phyloP scores from a whole-genome alignment of 2,888 invertebrate species.

The Rhingia rostrata region DNA sequence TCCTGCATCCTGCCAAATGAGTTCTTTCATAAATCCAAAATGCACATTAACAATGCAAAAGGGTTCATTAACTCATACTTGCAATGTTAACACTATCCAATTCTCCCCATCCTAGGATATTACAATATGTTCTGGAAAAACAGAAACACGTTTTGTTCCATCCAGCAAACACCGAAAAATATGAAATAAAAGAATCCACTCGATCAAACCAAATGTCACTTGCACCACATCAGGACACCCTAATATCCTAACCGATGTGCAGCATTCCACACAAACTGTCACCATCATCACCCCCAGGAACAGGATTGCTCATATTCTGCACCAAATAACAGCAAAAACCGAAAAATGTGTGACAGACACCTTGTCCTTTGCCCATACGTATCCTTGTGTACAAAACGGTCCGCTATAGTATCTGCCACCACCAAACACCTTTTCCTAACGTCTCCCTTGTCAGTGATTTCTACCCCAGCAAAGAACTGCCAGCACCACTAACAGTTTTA shows the following conservation, averaged over 20 bases:
- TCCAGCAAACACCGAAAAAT: background rate
- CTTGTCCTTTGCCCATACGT: slow-evolving; percentile 53
- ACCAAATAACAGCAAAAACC: slow-evolving; percentile 51
- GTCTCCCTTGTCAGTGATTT: slow-evolving; percentile 42
- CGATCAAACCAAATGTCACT: slow-evolving; percentile 73
- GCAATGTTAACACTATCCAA: slow-evolving; percentile 11
- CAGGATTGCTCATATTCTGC: slow-evolving; percentile 69
- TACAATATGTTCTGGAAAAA: slow-evolving; percentile 12
- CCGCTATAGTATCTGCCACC: slow-evolving; percentile 19
- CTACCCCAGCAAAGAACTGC: slow-evolving; percentile 33
- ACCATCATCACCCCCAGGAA: slow-evolving; percentile 57
- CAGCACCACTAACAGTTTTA: slow-evolving; percentile 58
- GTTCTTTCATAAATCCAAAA: background rate
- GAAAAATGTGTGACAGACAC: slow-evolving; percentile 71
- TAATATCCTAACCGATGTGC: slow-evolving; percentile 55
- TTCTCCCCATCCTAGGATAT: background rate
- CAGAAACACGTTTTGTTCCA: slow-evolving; percentile 54
- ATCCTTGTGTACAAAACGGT: slow-evolving; percentile 47
- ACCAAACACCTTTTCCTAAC: slow-evolving; percentile 61
- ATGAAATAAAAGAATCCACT: slow-evolving; percentile 67
- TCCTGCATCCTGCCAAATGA: background rate
- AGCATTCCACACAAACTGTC: slow-evolving; percentile 45
- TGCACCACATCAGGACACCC: slow-evolving; percentile 65
- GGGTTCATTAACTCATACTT: slow-evolving; percentile 49
- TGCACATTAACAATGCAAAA: slow-evolving; percentile 7